Conservation (phyloP, 2,888 invertebrate genomes). For the Acanthosoma haemorrhoidale region DNA sequence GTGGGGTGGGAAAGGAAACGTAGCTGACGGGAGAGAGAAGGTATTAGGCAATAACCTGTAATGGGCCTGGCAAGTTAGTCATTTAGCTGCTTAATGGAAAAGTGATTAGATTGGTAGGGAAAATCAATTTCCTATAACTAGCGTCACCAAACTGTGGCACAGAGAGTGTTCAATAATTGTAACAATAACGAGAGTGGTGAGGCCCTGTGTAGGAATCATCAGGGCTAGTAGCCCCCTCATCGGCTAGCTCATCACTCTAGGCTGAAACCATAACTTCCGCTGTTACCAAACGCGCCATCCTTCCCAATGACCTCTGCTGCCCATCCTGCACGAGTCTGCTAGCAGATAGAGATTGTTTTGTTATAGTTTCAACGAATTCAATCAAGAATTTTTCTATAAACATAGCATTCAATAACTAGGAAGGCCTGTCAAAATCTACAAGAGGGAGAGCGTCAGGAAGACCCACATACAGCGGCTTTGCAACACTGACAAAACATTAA, state of each 20-base stretch:
- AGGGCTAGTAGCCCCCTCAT: neutral
- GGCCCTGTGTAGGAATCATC: neutral
- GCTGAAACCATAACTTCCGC: neutral
- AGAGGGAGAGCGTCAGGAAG: too few species aligned
- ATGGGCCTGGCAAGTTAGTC: neutral
- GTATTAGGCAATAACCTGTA: conserved; percentile 6
- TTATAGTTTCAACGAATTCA: too few species aligned
- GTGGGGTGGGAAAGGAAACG: neutral
- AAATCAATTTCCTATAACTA: conserved; percentile 19
- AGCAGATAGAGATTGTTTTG: too few species aligned
- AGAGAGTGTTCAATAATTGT: neutral
- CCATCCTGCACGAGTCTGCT: neutral
- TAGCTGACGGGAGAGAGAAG: too few species aligned
- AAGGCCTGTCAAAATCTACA: too few species aligned
- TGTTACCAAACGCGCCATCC: neutral
- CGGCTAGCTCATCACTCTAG: neutral
- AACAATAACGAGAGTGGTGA: neutral
- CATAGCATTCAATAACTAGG: too few species aligned
- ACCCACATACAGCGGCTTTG: too few species aligned
- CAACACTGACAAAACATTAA: too few species aligned
- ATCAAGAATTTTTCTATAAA: too few species aligned
- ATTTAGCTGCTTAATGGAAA: conserved; percentile 18
- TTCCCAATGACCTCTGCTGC: neutral
- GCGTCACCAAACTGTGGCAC: neutral
- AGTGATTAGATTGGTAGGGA: conserved; percentile 15